A percentile compares a stretch with the other conserved stretches of the same genome.
Conservation (phyloP, 2,888 invertebrate species). For the Ormyrus labotus region DNA sequence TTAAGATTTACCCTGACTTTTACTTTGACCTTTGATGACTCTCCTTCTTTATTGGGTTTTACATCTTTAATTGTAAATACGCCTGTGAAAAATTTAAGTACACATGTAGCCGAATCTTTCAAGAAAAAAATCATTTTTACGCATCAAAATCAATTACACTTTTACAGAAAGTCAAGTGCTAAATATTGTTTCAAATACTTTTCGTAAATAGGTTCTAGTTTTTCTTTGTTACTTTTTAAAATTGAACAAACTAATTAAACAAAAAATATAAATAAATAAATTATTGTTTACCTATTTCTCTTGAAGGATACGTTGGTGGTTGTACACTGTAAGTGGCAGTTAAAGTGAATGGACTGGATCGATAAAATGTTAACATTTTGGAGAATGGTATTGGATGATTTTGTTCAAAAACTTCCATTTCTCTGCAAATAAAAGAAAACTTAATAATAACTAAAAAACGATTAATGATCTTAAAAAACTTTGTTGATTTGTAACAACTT, state of each 20-base stretch:
- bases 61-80: constrained; percentile 89
- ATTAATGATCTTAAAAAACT: background rate
- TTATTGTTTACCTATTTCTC: constrained; percentile 83
- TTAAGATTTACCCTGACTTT: constrained; percentile 96
- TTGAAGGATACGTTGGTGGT: constrained; percentile 84
- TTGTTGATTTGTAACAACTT: background rate
- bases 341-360: constrained; percentile 91
- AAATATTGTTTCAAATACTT: constrained; percentile 7
- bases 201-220: background rate
- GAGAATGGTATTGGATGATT: constrained; percentile 95
- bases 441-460: background rate
- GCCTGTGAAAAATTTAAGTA: constrained; percentile 75
- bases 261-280: constrained; percentile 15
- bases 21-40: constrained; percentile 96
- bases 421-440: constrained; percentile 77
- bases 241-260: background rate
- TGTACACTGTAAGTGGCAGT: constrained; percentile 88
- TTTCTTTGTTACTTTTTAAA: too few species aligned
- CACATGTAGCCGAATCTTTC: background rate
- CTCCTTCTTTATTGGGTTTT: constrained; percentile 90
- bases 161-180: background rate
- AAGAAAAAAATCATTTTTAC: too few species aligned
- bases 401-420: constrained; percentile 93
- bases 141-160: background rate
- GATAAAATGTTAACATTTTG: constrained; percentile 94